A percentile compares a stretch with the other conserved stretches of the same genome.
Conservation (phyloP, 2,113 vertebrate genomes). For the Petromus typicus region DNA sequence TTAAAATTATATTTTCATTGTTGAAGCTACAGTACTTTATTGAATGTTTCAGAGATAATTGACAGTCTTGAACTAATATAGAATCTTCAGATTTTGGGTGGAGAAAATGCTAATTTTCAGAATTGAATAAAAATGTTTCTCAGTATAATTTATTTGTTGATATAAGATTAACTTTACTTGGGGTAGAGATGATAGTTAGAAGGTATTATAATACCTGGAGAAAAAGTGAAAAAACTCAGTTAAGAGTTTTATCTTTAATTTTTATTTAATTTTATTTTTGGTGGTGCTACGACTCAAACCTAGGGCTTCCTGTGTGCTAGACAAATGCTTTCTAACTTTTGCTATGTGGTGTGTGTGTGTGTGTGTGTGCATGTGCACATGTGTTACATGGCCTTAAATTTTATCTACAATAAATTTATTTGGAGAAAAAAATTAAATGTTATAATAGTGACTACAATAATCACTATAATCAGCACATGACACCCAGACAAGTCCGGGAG, state of each 20-base stretch:
- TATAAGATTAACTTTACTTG: neutral
- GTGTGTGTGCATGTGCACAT: neutral
- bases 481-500: neutral
- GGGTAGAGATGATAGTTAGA: neutral
- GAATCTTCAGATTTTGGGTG: neutral
- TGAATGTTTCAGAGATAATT: conserved; percentile 51
- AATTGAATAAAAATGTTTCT: conserved; percentile 32
- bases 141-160: neutral
- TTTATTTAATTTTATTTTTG: neutral
- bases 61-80: neutral
- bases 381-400: neutral
- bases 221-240: neutral
- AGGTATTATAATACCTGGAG: neutral
- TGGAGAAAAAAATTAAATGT: neutral
- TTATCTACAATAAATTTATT: neutral
- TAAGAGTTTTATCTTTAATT: neutral
- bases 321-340: neutral
- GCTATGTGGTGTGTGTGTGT: neutral
- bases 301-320: neutral
- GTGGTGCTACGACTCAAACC: neutral
- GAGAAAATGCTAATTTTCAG: neutral
- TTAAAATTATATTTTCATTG: conserved; percentile 33
- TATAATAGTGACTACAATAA: neutral
- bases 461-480: neutral
- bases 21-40: conserved; percentile 20